Evolutionary conservation across 2,797 vertebrate genomes (phyloP).

Genomic region (Chrysocyon brachyurus): DNA sequence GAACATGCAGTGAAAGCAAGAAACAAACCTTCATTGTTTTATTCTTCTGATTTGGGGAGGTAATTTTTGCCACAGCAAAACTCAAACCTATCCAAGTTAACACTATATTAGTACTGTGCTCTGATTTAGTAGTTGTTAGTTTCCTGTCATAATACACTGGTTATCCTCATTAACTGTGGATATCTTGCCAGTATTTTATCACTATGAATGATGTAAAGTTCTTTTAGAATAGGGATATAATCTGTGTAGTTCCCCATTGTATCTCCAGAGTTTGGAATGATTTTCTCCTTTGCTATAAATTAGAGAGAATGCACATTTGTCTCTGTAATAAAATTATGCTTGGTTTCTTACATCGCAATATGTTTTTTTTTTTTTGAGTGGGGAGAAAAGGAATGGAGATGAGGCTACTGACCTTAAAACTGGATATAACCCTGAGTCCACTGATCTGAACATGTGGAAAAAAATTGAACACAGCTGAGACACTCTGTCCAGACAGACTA

Average conservation of each 20-base stretch:
- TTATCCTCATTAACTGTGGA: constrained; percentile 19
- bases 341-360: constrained; percentile 54
- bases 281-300: constrained; percentile 42
- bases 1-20: constrained; percentile 10
- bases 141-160: constrained; percentile 31
- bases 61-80: constrained; percentile 39
- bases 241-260: background rate
- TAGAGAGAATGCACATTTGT: constrained; percentile 41
- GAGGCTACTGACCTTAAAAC: constrained; percentile 62
- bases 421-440: constrained; percentile 46
- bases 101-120: background rate
- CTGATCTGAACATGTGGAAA: constrained; percentile 28
- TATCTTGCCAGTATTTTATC: constrained; percentile 5
- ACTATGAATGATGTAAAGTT: background rate
- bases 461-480: constrained; percentile 28
- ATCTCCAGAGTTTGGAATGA: constrained; percentile 50
- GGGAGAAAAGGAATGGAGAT: background rate
- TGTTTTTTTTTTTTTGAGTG: constrained; percentile 1
- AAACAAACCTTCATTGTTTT: constrained; percentile 10
- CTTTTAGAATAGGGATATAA: constrained; percentile 18
- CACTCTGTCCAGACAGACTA: background rate
- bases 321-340: constrained; percentile 2
- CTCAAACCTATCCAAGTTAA: background rate
- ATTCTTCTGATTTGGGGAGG: background rate
- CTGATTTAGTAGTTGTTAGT: constrained; percentile 48